Conservation (phyloP, 2,113 vertebrate genomes). For the Solenodon paradoxus region DNA sequence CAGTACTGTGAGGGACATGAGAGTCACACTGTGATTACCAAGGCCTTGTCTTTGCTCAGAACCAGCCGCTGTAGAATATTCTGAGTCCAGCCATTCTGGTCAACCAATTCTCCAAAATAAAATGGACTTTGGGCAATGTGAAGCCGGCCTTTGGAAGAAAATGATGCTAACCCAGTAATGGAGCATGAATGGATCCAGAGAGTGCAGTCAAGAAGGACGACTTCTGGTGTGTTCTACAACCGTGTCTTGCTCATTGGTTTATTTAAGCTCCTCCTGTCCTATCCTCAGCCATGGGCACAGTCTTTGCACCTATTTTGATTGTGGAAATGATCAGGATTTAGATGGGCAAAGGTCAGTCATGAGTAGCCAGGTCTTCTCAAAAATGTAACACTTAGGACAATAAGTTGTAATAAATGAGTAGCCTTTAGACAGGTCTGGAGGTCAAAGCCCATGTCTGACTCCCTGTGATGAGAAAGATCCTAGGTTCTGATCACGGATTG, state of each 20-base stretch:
- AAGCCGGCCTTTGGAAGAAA: neutral
- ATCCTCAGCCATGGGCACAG: neutral
- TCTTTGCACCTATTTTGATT: too few species aligned
- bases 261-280: neutral
- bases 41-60: neutral
- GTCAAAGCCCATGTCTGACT: neutral
- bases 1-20: too few species aligned
- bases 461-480: neutral
- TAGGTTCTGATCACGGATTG: neutral
- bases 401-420: neutral
- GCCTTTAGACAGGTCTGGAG: neutral
- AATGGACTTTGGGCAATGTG: too few species aligned
- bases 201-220: neutral
- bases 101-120: too few species aligned
- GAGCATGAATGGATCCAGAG: neutral
- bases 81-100: neutral
- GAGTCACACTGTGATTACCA: rapidly evolving
- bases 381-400: neutral
- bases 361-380: neutral
- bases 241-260: neutral
- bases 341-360: neutral
- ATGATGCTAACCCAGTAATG: too few species aligned
- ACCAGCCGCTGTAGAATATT: too few species aligned
- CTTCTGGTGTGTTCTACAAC: rapidly evolving
- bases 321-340: neutral